Base-by-base conservation (phyloP, 1,140 invertebrate species). In the Elymnias hypermnestra region DNA sequence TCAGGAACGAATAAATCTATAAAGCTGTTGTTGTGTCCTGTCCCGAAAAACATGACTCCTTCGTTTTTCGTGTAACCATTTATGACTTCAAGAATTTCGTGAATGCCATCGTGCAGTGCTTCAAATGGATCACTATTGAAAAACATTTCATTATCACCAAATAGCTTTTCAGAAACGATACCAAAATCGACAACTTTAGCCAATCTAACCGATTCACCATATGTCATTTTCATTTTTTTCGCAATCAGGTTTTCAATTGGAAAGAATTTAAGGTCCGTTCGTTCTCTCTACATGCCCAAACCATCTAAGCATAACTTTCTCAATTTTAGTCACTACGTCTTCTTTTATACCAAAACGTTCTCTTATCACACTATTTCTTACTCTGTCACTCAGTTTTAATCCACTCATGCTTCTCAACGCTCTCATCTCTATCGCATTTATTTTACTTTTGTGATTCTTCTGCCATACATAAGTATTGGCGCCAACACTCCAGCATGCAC, bases 41-140 rank as follows among this genome's bases (percentile, higher is more conserved):
- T 4, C 1, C 18, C 9, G 5, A 72, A 26, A 31, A 23, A 38
- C 6, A 68, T 5, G 10, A 55, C 18, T 9, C 63, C 69, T 55
- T 75, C 72, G 5, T 72, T 51, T 38, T 49, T 53, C 6, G 50
- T 63, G 18, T 53, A 66, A 8, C 69, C 72, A 19, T 48, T 60
- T 1, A 77, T 66, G 7, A 78, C 51, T 26, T 74, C 55, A 1
- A 74, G 57, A 3, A 47, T 61, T 40, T 74, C 60, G 36, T 77
- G 65, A 10, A 77, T 65, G 1, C 61, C 53, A 4, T 58, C 38
- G 4, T 31, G 35, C 3, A 63, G 5, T 0, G 42, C 39, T 0
- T 66, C 60, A 12, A 31, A 33, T 1, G 48, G 21, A 31, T 70
- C 43, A 1, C 49, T 57, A 2, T 45, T 31, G 28, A 61, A 51